Percentiles rank a stretch among this genome's conserved stretches.
Conservation (phyloP, 2,113 vertebrate species). For the Pteruthius melanotis region DNA sequence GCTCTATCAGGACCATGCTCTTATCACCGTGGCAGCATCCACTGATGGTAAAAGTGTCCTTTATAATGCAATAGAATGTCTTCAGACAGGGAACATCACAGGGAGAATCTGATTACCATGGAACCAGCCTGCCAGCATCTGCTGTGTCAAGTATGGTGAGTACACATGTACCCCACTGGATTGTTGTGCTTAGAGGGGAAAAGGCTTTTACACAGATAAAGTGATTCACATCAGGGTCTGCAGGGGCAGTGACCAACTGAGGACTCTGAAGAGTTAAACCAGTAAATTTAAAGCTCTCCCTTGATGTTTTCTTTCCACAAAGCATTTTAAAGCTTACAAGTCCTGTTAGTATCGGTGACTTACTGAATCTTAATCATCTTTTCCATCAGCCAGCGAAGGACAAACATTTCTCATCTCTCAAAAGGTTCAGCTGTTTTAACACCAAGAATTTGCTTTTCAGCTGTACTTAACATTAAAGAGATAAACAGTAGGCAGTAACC, state of each 20-base stretch:
- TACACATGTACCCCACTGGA: not conserved
- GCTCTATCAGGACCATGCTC: not conserved
- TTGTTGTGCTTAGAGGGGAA: not conserved
- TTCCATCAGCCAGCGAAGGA: not conserved
- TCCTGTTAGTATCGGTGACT: not conserved
- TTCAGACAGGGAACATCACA: not conserved
- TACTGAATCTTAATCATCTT: not conserved
- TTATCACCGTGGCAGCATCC: conserved; percentile 5
- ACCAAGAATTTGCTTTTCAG: not conserved
- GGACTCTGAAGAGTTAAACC: not conserved
- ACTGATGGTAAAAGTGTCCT: conserved; percentile 7
- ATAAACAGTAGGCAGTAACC: not conserved
- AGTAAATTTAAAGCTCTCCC: not conserved
- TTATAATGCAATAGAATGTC: not conserved
- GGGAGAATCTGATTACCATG: not conserved
- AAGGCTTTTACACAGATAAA: not conserved
- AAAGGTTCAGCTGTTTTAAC: not conserved
- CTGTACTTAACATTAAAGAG: not conserved
- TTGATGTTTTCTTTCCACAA: not conserved
- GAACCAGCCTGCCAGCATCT: not conserved
- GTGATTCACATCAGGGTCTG: not conserved
- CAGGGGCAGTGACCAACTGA: not conserved
- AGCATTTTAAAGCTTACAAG: not conserved
- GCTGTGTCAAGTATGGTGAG: not conserved
- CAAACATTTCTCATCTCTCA: not conserved